These are phyloP conservation scores for Microchrysa polita DNA, from an alignment of 2,888 invertebrate species.

Conservation along the genomic window DNA sequence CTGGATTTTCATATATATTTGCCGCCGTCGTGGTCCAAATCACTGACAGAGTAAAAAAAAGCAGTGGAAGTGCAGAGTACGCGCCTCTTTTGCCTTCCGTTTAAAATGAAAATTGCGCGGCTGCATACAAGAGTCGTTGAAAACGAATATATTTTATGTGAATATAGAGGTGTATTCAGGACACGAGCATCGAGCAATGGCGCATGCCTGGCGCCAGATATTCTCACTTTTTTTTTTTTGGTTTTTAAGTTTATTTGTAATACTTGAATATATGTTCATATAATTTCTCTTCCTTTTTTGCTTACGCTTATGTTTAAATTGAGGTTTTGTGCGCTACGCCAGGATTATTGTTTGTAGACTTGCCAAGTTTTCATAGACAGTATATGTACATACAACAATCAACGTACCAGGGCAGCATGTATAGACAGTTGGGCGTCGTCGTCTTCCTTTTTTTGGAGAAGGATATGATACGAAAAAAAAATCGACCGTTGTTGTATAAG, in stretches of 20 bases:
- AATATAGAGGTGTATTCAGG: conserved; percentile 10
- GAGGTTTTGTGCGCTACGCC: neutral
- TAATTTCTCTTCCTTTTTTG: neutral
- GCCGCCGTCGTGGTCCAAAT: neutral
- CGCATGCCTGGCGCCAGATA: conserved; percentile 34
- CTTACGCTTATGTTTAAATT: neutral
- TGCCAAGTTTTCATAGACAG: conserved; percentile 17
- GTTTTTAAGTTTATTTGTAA: conserved; percentile 14
- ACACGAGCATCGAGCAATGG: conserved; percentile 5
- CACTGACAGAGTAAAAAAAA: neutral
- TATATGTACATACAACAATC: too few species aligned
- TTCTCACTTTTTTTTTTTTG: conserved; percentile 1
- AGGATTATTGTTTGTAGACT: conserved; percentile 18
- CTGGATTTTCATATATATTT: conserved; percentile 5
- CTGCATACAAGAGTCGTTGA: conserved; percentile 31
- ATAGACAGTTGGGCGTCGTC: conserved; percentile 37
- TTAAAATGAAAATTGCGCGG: too few species aligned
- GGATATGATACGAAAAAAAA: neutral
- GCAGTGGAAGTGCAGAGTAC: neutral
- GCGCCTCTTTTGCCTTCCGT: conserved; percentile 9
- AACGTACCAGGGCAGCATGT: conserved; percentile 1
- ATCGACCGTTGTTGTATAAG: too few species aligned
- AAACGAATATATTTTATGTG: conserved; percentile 28
- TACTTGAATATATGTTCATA: too few species aligned
- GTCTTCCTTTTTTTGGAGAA: neutral